phyloP scores from a whole-genome alignment of 2,888 invertebrate genomes.

The Melipona bicolor region DNA sequence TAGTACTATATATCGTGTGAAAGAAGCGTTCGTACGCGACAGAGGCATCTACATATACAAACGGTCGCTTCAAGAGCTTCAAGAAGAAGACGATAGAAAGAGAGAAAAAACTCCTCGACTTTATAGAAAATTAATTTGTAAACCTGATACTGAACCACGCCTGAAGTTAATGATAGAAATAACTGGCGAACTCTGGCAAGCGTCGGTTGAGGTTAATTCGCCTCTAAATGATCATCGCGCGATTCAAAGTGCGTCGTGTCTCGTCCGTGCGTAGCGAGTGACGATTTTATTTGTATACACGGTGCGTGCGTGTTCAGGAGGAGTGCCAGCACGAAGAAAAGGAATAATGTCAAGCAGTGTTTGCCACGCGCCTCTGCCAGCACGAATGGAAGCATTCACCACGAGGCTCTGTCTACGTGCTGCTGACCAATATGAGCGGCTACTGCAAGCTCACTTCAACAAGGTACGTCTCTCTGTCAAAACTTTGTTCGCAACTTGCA shows the following conservation, averaged over 20 bases:
- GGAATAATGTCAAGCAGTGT: slow-evolving; percentile 82
- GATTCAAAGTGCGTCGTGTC: slow-evolving; percentile 46
- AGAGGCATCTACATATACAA: not conserved
- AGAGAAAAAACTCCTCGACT: not conserved
- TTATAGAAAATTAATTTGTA: not conserved
- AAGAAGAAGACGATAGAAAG: not conserved
- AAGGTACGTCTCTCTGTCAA: slow-evolving; percentile 76
- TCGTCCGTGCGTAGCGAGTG: slow-evolving; percentile 45
- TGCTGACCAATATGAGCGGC: slow-evolving; percentile 87
- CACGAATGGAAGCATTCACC: slow-evolving; percentile 84
- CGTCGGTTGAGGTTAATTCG: slow-evolving; percentile 66
- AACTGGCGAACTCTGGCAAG: slow-evolving; percentile 30
- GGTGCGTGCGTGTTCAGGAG: slow-evolving; percentile 43
- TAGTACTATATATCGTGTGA: not conserved
- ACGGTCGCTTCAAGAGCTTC: not conserved
- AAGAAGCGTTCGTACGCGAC: not conserved
- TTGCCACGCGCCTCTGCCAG: slow-evolving; percentile 82
- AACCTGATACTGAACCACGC: slow-evolving; percentile 6
- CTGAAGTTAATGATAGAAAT: not conserved
- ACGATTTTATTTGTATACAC: slow-evolving; percentile 48
- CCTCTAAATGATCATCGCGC: slow-evolving; percentile 22
- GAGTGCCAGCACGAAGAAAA: slow-evolving; percentile 49
- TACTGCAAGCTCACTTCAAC: slow-evolving; percentile 86
- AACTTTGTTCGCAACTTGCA: not conserved
- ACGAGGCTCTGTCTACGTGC: slow-evolving; percentile 87